Evolutionary conservation across 2,797 vertebrate genomes (phyloP), one percentile per base, ranked within the genome.

Genomic region (Lateolabrax maculatus): DNA sequence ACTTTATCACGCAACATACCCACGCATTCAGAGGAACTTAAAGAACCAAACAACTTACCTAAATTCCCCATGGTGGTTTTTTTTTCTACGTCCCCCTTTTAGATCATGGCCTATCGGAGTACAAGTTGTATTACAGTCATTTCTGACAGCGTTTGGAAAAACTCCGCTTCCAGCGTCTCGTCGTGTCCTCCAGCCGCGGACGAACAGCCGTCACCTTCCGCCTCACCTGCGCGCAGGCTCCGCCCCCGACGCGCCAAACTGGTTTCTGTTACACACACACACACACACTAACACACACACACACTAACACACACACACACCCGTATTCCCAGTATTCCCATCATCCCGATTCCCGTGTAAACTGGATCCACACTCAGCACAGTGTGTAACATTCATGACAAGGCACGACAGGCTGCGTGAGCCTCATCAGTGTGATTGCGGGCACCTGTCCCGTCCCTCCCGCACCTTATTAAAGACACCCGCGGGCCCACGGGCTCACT

Each of bases 11-110:
- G n/a, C 44, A 43, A 36, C 60, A 67, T 3, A 6, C 11, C 7
- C 3, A 2, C 1, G 1, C 27, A 39, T 1, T 19, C 57, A 12
- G 5, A 1, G 25, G 60, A 66, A 55, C 16, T n/a, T n/a, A n/a
- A n/a, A n/a, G n/a, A n/a, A n/a, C n/a, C n/a, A n/a, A n/a, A 43
- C 0, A 61, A 86, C 93, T 89, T 70, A 96, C 95, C 95, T 44
- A 85, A 77, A 16, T 78, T 75, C 0, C 73, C 84, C 94, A 95
- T 96, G 77, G 31, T 88, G 81, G 49, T 15, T 29, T 55, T 9
- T 29, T 23, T 37, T 9, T n/a, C n/a, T 39, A 4, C 62, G 34
- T 79, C 81, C 69, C 68, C 56, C n/a, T n/a, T n/a, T 88, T 31
- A 75, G 27, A 41, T 80, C 84, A 90, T 41, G 6, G 31, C 6